Evolutionary conservation across 2,888 invertebrate species (phyloP), one percentile per base, ranked within the genome.

Genomic region (Drosophila quinaria): DNA sequence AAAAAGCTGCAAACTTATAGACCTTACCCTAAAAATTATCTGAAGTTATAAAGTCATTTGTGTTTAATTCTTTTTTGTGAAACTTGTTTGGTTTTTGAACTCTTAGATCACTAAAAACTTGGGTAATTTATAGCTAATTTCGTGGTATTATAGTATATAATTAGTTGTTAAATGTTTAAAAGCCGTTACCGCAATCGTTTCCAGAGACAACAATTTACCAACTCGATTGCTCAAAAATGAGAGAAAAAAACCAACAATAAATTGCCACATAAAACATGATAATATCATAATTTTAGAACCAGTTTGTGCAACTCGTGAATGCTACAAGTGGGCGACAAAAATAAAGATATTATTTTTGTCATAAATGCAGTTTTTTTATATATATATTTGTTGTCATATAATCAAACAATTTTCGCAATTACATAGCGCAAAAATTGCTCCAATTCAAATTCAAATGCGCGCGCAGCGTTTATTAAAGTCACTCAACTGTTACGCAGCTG

Each of bases 211-310:
- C 46, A 70, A 62, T 65, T 64, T 71, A 64, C 41, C 54, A 59
- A 22, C 29, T 17, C 39, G 35, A 65, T 63, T 68, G 56, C 59
- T 29, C 29, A 29, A 54, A 37, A 44, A 49, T 25, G 41, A 19
- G 35, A 19, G 37, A 44, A 50, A 31, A 46, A 19, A 39, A 22
- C 3, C 25, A 15, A 19, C 37, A 54, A 41, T 69, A 39, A 39
- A 15, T 62, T 62, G 54, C 39, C 65, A 59, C 50, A 60, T 50
- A 61, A 66, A 74, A 58, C 65, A 25, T 63, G 50, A 70, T 76
- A 79, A 74, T 78, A 64, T 59, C 58, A 69, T 68, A 68, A 71
- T 70, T 74, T 78, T 42, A 8, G 47, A 52, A 61, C 67, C 42
- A 54, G 68, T 55, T 66, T 60, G 51, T 59, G 51, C 52, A 69